Evolutionary conservation across 1,140 invertebrate species (phyloP), one percentile per base, ranked within the genome.

Genomic region (Ganaspis sp.): DNA sequence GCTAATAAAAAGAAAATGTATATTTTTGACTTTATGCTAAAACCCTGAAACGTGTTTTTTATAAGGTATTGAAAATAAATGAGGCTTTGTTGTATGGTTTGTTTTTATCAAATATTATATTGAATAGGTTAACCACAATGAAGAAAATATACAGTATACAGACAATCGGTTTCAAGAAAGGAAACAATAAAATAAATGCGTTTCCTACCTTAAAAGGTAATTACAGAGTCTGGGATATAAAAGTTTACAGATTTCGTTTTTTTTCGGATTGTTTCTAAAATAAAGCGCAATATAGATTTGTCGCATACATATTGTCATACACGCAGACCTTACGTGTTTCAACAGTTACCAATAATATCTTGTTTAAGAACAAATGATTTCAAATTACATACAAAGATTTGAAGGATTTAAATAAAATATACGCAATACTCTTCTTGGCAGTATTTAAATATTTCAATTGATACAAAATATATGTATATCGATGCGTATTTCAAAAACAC

Each of bases 381-480:
- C 11, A 64, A 64, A 29, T 26, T 64, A 64, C 58, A 64, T 64
- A 64, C 58, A 64, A 64, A 26, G 23, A 34, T 26, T 64, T 64
- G 21, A 64, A 64, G 58, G 58, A 64, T 64, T 64, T 64, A 64
- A 64, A 64, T 64, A 64, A 64, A 64, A 64, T 64, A 64, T 64
- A 64, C 23, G 23, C 58, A 64, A 64, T 64, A 64, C 58, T 64
- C 23, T 64, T 29, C 58, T 64, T 64, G 58, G 21, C 58, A 64
- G 58, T 64, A 64, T 64, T 64, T 64, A 64, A 64, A 64, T 64
- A 64, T 29, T 64, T 64, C 58, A 64, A 64, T 64, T 64, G 58
- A 64, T 64, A 64, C 58, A 64, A 64, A 64, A 64, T 64, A 64
- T 64, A 54, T 54, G 53, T 54, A 64, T 64, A 64, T 64, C 58